Evolutionary conservation across 2,797 vertebrate species (phyloP), one percentile per base, ranked within the genome.

Genomic region (Crenuchus spilurus): DNA sequence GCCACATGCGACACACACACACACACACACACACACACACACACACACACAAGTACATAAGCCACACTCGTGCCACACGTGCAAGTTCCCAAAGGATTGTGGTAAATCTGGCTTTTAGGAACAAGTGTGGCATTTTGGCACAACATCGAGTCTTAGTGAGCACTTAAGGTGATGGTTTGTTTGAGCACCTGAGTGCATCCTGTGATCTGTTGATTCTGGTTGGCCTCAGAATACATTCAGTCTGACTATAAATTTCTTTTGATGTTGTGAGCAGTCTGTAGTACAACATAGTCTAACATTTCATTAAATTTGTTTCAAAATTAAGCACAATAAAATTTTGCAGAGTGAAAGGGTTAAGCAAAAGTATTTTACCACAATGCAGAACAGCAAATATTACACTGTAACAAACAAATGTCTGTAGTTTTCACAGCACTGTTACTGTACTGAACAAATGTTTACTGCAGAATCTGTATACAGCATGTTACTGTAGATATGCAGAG

Each of bases 101-200:
- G 85, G 88, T 86, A 89, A 94, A 95, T 94, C 93, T 92, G 92
- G 51, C 26, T 30, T 54, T 28, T 28, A 28, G 26, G 14, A 54
- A 30, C 51, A 54, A 28, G 13, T 6, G 49, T 52, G 49, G 11
- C 4, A 6, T 52, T 52, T 54, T 54, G 24, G 24, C 26, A 80
- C 66, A 92, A 91, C 89, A 86, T 1, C 49, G 87, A 83, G 88
- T 76, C 76, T 87, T 70, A 85, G 88, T 75, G 84, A 89, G 85
- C 90, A 90, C 90, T 93, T 30, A 28, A 4, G 81, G 89, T 85
- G 82, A 83, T 66, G 83, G 79, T 84, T 72, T 84, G 42, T 68
- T 67, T 24, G 35, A 26, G 49, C 48, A 80, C 46, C 42, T 42
- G 54, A 42, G 44, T 74, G 52, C 28, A 33, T 52, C 76, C 77